These are phyloP conservation scores for Trochalopteron elliotii DNA, from an alignment of 2,113 vertebrate species.

Conservation along the genomic window DNA sequence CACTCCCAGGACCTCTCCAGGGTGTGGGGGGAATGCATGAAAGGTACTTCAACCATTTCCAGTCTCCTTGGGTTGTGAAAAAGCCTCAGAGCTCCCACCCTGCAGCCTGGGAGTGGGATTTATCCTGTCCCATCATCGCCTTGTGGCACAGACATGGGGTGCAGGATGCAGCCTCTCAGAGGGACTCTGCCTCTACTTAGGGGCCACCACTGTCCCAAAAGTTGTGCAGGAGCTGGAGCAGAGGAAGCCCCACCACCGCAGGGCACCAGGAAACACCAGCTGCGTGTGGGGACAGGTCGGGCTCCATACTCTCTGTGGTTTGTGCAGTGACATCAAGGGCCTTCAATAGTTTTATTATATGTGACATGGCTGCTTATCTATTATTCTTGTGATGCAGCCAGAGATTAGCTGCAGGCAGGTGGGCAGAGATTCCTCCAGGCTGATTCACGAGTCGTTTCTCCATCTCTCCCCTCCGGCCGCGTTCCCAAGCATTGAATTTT, in stretches of 20 bases:
- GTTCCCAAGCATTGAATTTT: background rate
- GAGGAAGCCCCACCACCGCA: background rate
- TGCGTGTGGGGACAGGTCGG: background rate
- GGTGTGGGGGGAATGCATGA: accelerated
- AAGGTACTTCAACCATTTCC: background rate
- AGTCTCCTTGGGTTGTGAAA: background rate
- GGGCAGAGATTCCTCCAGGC: slow-evolving; percentile 32
- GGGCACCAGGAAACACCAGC: background rate
- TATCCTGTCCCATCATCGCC: accelerated
- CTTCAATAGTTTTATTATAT: slow-evolving; percentile 58
- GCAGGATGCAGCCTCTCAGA: background rate
- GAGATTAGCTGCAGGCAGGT: slow-evolving; percentile 43
- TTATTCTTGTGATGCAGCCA: slow-evolving; percentile 60
- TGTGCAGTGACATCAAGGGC: slow-evolving; percentile 7
- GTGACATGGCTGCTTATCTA: slow-evolving; percentile 15
- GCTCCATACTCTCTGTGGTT: background rate
- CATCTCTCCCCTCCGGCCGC: background rate
- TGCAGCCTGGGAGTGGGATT: background rate
- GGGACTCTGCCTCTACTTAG: background rate
- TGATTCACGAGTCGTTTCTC: slow-evolving; percentile 12
- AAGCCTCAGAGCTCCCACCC: accelerated
- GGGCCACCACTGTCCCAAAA: accelerated
- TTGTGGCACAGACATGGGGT: accelerated
- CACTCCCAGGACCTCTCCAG: background rate
- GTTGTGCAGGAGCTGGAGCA: background rate